Percentiles rank a stretch among this genome's conserved stretches.
Evolutionary conservation across 2,113 vertebrate genomes (phyloP).

Genomic region (Nesogale talazaci): DNA sequence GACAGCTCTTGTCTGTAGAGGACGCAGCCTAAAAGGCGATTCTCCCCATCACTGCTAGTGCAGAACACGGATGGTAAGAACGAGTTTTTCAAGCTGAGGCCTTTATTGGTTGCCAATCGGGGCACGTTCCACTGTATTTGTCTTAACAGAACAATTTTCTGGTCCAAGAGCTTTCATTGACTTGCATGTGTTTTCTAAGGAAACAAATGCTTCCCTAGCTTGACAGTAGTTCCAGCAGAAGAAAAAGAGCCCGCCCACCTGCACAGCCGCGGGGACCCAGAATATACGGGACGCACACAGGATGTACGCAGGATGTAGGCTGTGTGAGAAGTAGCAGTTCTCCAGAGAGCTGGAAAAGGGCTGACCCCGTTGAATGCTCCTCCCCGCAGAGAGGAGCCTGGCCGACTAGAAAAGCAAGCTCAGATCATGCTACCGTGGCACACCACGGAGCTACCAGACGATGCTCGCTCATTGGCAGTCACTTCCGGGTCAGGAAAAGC

Average conservation of each 20-base stretch:
- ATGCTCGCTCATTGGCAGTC: no score
- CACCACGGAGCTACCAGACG: background rate
- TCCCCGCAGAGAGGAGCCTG: background rate
- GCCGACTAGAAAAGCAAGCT: background rate
- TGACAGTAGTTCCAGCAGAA: background rate
- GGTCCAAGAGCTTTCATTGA: conserved; percentile 70
- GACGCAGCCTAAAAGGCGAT: conserved; percentile 40
- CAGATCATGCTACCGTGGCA: background rate
- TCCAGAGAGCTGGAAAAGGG: background rate
- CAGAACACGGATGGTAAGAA: conserved; percentile 28
- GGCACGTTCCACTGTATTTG: conserved; percentile 34
- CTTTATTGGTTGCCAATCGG: conserved; percentile 60
- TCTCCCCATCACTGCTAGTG: conserved; percentile 64
- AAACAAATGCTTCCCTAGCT: conserved; percentile 61
- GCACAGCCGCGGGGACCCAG: background rate
- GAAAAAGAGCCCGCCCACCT: conserved; percentile 17
- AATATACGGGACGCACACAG: background rate
- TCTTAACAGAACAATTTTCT: conserved; percentile 76
- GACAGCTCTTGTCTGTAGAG: background rate
- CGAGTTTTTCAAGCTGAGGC: conserved; percentile 57
- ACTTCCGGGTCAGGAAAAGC: background rate
- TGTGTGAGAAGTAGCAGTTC: background rate
- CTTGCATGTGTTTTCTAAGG: conserved; percentile 61
- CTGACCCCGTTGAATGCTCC: background rate
- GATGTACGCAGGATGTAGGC: no score